Conservation (phyloP, 2,113 vertebrate species). For the Aix galericulata region DNA sequence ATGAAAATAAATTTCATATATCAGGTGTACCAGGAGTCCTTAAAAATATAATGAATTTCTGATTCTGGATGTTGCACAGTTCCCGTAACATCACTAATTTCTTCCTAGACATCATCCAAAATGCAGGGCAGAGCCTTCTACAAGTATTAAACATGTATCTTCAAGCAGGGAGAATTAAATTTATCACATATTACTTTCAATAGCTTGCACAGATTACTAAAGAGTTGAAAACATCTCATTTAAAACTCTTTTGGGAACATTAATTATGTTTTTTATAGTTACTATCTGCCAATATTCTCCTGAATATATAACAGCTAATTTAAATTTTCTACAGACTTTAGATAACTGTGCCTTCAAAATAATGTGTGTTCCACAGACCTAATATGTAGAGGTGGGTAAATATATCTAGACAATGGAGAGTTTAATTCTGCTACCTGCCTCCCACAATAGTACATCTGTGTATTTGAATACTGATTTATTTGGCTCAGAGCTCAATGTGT, state of each 20-base stretch:
- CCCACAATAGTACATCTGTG: not conserved
- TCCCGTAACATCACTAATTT: not conserved
- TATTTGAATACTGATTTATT: conserved; percentile 30
- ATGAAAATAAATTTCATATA: not conserved
- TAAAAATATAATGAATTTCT: not conserved
- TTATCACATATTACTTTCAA: conserved; percentile 44
- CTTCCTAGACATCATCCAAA: not conserved
- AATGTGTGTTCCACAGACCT: not conserved
- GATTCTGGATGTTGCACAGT: not conserved
- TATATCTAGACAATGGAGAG: not conserved
- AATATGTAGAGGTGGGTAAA: not conserved
- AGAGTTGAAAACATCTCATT: conserved; percentile 19
- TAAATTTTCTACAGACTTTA: conserved; percentile 27
- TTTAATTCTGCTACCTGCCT: not conserved
- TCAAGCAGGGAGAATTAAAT: conserved; percentile 16
- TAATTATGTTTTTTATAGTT: conserved; percentile 43
- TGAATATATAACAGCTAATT: conserved; percentile 32
- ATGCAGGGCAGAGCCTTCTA: not conserved
- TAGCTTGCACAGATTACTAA: not conserved
- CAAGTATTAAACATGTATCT: not conserved
- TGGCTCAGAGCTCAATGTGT: not conserved
- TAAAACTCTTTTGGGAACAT: conserved; percentile 26
- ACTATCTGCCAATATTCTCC: not conserved
- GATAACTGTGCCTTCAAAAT: not conserved
- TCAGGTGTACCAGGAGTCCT: not conserved